A percentile compares a stretch with the other conserved stretches of the same genome.
Evolutionary conservation across 2,113 vertebrate species (phyloP).

Genomic region (Pipa parva): DNA sequence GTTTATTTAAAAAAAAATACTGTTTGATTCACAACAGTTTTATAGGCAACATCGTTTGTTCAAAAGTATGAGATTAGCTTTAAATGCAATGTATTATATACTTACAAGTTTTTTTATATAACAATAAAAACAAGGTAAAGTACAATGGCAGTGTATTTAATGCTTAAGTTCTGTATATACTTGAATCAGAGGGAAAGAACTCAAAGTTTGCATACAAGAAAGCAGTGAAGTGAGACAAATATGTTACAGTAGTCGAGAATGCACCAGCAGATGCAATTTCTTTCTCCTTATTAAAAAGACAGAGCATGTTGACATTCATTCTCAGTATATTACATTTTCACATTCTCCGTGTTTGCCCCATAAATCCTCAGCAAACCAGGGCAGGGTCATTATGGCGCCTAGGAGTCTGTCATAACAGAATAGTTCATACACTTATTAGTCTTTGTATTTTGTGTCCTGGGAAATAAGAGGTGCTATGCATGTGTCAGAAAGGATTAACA

Average conservation of each 20-base stretch:
- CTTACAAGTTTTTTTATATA: no score
- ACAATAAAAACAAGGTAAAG: no score
- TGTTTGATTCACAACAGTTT: no score
- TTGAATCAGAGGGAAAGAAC: neutral
- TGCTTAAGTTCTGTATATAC: neutral
- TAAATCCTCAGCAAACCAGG: conserved; percentile 39
- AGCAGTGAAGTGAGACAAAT: conserved; percentile 45
- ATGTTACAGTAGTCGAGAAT: conserved; percentile 50
- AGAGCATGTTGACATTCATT: conserved; percentile 41
- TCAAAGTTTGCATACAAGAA: conserved; percentile 38
- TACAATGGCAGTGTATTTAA: no score
- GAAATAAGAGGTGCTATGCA: conserved; percentile 32
- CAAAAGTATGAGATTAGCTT: no score
- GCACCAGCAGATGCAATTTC: conserved; percentile 35
- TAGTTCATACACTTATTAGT: conserved; percentile 24
- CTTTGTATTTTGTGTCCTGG: conserved; percentile 37
- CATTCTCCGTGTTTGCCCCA: conserved; percentile 31
- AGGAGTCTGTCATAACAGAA: conserved; percentile 43
- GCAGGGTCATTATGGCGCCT: conserved; percentile 46
- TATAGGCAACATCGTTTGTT: no score
- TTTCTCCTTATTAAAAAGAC: conserved; percentile 43
- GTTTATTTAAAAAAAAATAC: no score
- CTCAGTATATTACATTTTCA: conserved; percentile 36
- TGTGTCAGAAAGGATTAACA: conserved; percentile 29
- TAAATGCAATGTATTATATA: no score